phyloP scores from a whole-genome alignment of 2,888 invertebrate species.

The Melipona bicolor region DNA sequence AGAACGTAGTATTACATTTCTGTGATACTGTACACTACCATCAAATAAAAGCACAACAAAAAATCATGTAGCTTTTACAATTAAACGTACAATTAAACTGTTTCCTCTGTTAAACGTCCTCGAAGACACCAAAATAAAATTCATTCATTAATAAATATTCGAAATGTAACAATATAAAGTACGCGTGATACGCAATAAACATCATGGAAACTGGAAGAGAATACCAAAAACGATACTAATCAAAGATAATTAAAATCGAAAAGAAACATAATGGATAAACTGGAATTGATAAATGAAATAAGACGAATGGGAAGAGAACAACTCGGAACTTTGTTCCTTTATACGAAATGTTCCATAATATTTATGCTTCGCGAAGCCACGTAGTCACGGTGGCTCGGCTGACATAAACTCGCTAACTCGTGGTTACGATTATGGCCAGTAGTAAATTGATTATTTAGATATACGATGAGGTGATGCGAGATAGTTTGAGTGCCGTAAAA shows the following conservation, averaged over 20 bases:
- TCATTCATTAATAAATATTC: neutral
- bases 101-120: too few relatives aligned
- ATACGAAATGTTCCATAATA: conserved; percentile 74
- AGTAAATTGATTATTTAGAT: conserved; percentile 83
- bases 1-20: too few relatives aligned
- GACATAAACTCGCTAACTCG: conserved; percentile 80
- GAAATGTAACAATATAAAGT: too few relatives aligned
- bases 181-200: neutral
- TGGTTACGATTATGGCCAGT: conserved; percentile 82
- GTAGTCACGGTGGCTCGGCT: conserved; percentile 73
- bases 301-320: conserved; percentile 37
- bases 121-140: too few relatives aligned
- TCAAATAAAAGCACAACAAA: neutral
- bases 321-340: conserved; percentile 51
- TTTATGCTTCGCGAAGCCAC: conserved; percentile 76
- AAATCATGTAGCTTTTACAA: neutral
- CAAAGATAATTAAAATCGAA: conserved; percentile 9
- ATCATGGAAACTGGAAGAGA: neutral
- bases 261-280: neutral
- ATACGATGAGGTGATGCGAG: conserved; percentile 75
- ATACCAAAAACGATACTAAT: neutral
- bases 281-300: neutral
- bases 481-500: conserved; percentile 80
- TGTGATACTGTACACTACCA: too few relatives aligned
- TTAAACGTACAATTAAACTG: too few relatives aligned